A percentile compares a stretch with the other conserved stretches of the same genome.
Conservation (phyloP, 35 echinoderm and acorn worm species). For the Ptychodera flava region DNA sequence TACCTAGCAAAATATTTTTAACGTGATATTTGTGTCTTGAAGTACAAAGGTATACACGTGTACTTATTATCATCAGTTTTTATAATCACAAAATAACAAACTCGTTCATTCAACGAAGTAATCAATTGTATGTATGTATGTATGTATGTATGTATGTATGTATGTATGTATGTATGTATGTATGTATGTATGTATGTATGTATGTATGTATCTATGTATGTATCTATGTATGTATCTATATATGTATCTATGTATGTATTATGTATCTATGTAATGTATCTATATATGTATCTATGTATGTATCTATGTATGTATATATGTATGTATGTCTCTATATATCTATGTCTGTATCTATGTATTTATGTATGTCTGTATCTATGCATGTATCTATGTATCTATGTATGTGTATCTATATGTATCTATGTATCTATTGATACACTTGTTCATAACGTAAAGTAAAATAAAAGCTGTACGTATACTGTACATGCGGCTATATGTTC, state of each 20-base stretch:
- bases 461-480: too few species aligned
- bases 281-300: neutral
- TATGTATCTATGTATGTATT: neutral
- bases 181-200: neutral
- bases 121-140: too few species aligned
- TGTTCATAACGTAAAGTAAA: too few species aligned
- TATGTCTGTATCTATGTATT: neutral
- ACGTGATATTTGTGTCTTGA: too few species aligned
- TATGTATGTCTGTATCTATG: neutral
- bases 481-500: too few species aligned
- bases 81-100: too few species aligned
- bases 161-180: neutral
- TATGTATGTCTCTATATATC: neutral
- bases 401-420: too few species aligned
- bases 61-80: too few species aligned
- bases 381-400: neutral
- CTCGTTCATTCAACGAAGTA: too few species aligned
- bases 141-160: neutral
- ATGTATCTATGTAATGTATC: neutral
- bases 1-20: too few species aligned
- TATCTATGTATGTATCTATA: neutral
- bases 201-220: neutral
- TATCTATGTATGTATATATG: neutral
- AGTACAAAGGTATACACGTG: too few species aligned
- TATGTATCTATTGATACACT: too few species aligned